Evolutionary conservation across 1,140 invertebrate genomes (phyloP), one percentile per base, ranked within the genome.

Genomic region (Ptiloglossa arizonensis): DNA sequence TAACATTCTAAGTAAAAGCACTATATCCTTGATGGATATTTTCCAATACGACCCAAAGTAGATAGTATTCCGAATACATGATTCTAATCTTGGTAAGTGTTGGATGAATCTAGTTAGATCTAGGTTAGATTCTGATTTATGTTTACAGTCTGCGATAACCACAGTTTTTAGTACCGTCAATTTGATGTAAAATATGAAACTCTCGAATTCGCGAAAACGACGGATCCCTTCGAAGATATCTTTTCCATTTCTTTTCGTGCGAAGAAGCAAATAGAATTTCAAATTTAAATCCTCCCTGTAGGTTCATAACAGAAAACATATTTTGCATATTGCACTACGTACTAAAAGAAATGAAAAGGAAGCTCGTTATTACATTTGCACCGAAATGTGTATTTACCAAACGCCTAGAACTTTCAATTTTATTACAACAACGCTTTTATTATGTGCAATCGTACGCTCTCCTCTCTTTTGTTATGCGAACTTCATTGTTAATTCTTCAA

Each of bases 11-110:
- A n/a, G n/a, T n/a, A n/a, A n/a, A n/a, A n/a, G n/a, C n/a, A n/a
- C n/a, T n/a, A n/a, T n/a, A n/a, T n/a, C n/a, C n/a, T n/a, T n/a
- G n/a, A n/a, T n/a, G n/a, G n/a, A 24, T 29, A 57, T 17, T 5
- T 22, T 3, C 1, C 9, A 41, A 70, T 6, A 6, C 27, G 8
- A 8, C 8, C n/a, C 27, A 19, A 72, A 48, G 27, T 38, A 9
- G 22, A 17, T 22, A 38, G 60, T 52, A 63, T 13, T 56, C 52
- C 0, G 24, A 38, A 66, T n/a, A 35, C 8, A 19, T 54, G 50
- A 2, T 32, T 56, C 62, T 74, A 74, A 74, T 74, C 50, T 74
- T 13, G 48, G 48, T 66, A 74, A 74, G 71, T 56, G 71, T 74
- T 6, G 60, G 27, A 74, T 15, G 62, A 66, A 74, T 56, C 71